These are phyloP conservation scores for Augiades crinisus DNA, from an alignment of 2,888 invertebrate species.

Conservation along the genomic window DNA sequence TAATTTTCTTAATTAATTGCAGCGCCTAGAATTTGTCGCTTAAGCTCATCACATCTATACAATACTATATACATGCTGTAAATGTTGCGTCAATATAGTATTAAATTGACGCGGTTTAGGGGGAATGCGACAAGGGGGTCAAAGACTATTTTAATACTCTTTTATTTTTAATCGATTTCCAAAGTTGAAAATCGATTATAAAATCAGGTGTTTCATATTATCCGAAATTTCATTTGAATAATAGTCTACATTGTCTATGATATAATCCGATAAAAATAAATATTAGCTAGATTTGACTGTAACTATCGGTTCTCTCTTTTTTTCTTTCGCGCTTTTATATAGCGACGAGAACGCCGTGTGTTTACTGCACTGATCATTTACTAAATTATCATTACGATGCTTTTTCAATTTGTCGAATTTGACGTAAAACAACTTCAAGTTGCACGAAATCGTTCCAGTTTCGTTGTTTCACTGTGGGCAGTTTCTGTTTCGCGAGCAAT, in stretches of 20 bases:
- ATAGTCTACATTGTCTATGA: slow-evolving; percentile 45
- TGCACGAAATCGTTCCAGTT: slow-evolving; percentile 50
- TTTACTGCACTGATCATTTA: not conserved
- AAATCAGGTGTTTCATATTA: too few species aligned
- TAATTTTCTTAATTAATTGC: too few species aligned
- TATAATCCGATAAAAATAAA: slow-evolving; percentile 33
- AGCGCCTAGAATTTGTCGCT: too few species aligned
- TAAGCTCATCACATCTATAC: too few species aligned
- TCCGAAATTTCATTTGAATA: too few species aligned
- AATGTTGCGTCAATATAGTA: too few species aligned
- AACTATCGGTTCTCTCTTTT: slow-evolving; percentile 45
- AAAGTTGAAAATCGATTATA: too few species aligned
- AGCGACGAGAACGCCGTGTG: not conserved
- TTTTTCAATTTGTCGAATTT: slow-evolving; percentile 60
- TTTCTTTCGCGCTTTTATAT: slow-evolving; percentile 22
- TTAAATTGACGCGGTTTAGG: too few species aligned
- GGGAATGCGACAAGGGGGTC: too few species aligned
- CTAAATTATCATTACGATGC: slow-evolving; percentile 49
- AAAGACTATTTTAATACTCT: too few species aligned
- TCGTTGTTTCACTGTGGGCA: slow-evolving; percentile 55
- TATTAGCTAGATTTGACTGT: slow-evolving; percentile 12
- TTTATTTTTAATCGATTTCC: too few species aligned
- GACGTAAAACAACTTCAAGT: slow-evolving; percentile 69
- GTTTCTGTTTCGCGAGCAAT: slow-evolving; percentile 47
- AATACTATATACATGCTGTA: too few species aligned